Conservation (phyloP, 2,888 invertebrate genomes). For the Exephanes ischioxanthus region DNA sequence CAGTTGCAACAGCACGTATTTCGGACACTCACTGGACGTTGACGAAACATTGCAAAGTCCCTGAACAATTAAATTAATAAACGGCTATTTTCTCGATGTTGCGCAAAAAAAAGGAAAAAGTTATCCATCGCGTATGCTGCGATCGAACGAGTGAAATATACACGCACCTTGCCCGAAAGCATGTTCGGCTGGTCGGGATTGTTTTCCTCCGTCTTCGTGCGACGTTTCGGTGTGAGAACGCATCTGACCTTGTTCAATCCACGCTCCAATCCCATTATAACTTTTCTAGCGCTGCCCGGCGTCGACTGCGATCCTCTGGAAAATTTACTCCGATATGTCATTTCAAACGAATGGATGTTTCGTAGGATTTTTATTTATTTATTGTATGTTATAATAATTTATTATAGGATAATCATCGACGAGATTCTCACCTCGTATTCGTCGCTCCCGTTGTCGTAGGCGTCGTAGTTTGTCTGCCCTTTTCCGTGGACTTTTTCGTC, state of each 20-base stretch:
- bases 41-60: conserved; percentile 91
- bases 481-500: conserved; percentile 74
- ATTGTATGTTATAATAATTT: not conserved
- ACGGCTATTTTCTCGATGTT: conserved; percentile 58
- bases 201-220: conserved; percentile 80
- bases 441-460: conserved; percentile 68
- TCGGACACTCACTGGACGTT: conserved; percentile 88
- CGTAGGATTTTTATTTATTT: not conserved
- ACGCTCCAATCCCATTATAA: conserved; percentile 90
- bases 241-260: conserved; percentile 89
- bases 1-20: conserved; percentile 88
- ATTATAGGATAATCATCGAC: conserved; percentile 5
- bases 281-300: conserved; percentile 87
- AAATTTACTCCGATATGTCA: conserved; percentile 23
- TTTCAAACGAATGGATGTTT: not conserved
- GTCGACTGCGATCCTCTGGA: conserved; percentile 79
- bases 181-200: conserved; percentile 83
- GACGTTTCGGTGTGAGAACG: conserved; percentile 89
- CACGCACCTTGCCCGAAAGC: conserved; percentile 85
- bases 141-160: conserved; percentile 26
- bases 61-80: conserved; percentile 82
- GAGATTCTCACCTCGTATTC: conserved; percentile 44
- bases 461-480: conserved; percentile 72
- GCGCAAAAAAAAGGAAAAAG: conserved; percentile 48
- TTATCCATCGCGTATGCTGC: conserved; percentile 23